Base-by-base conservation (phyloP, 2,797 vertebrate genomes). In the Danionella dracula region DNA sequence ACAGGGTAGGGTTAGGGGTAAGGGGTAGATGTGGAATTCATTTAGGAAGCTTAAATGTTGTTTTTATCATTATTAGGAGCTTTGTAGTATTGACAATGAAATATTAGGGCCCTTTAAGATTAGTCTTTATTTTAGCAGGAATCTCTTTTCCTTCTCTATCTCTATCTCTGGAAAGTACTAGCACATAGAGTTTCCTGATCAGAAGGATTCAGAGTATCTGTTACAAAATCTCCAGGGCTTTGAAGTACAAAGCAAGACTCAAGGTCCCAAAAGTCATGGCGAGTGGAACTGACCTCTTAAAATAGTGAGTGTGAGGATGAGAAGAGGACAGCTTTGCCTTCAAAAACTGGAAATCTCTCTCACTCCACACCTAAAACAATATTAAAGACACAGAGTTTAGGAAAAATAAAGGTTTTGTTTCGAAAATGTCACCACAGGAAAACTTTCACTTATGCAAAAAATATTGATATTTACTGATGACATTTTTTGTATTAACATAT, bases 361-460 rank as follows among this genome's bases (percentile, higher is more conserved):
- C 90, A 0, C 91, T 91, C 90, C 90, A 92, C 53, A 92, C 87
- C 91, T 92, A 68, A 5, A 57, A 61, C 54, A 34, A 19, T 13
- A 51, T 27, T 31, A 61, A 58, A 48, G 4, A 54, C 10, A 37
- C 11, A 4, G 10, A 27, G 35, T 29, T 57, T 6, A 42, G 38
- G 16, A 27, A 27, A 40, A 23, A 29, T 4, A 1, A 51, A n/a
- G 29, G 23, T 27, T 3, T 27, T 27, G 23, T 27, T 27, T 27
- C 3, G 23, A 3, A 3, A 27, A 27, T 6, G n/a, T n/a, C n/a
- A n/a, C n/a, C n/a, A n/a, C n/a, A n/a, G n/a, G n/a, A n/a, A n/a
- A n/a, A n/a, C n/a, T n/a, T n/a, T n/a, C n/a, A n/a, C n/a, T n/a
- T n/a, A n/a, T n/a, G n/a, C n/a, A n/a, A n/a, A n/a, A n/a, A n/a